Percentiles rank a stretch among this genome's conserved stretches.
These are phyloP conservation scores for Brachypalpus laphriformis DNA, from an alignment of 2,888 invertebrate genomes.

Conservation along the genomic window DNA sequence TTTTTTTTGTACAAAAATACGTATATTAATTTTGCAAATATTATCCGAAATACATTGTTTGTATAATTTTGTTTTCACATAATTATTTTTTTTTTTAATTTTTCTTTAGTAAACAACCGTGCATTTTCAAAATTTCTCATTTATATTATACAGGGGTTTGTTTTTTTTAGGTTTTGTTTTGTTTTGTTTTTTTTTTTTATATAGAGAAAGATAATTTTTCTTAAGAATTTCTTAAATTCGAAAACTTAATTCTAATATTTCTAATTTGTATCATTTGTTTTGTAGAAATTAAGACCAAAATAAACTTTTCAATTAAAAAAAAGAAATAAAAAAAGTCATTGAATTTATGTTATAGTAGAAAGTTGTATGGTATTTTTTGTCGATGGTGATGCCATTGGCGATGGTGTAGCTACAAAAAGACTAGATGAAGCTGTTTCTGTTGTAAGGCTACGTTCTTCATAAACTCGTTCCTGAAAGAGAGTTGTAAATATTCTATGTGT, in stretches of 20 bases:
- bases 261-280: slow-evolving; percentile 13
- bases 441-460: slow-evolving; percentile 81
- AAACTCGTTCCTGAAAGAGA: slow-evolving; percentile 81
- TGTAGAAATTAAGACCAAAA: slow-evolving; percentile 37
- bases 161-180: slow-evolving; percentile 30
- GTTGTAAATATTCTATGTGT: too few species aligned
- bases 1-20: slow-evolving; percentile 71
- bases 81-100: slow-evolving; percentile 38
- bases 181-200: slow-evolving; percentile 38
- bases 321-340: background rate
- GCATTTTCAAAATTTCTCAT: slow-evolving; percentile 72
- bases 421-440: slow-evolving; percentile 82
- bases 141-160: slow-evolving; percentile 66
- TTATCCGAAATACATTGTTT: slow-evolving; percentile 61
- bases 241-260: slow-evolving; percentile 41
- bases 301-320: background rate
- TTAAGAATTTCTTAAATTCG: slow-evolving; percentile 46
- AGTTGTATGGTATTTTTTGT: slow-evolving; percentile 80
- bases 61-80: slow-evolving; percentile 63
- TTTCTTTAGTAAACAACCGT: slow-evolving; percentile 75
- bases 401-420: slow-evolving; percentile 81
- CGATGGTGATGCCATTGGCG: slow-evolving; percentile 82
- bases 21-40: slow-evolving; percentile 67
- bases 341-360: slow-evolving; percentile 79
- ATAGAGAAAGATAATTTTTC: slow-evolving; percentile 54